phyloP scores from a whole-genome alignment of 2,113 vertebrate genomes.

The Atlantisia rogersi region DNA sequence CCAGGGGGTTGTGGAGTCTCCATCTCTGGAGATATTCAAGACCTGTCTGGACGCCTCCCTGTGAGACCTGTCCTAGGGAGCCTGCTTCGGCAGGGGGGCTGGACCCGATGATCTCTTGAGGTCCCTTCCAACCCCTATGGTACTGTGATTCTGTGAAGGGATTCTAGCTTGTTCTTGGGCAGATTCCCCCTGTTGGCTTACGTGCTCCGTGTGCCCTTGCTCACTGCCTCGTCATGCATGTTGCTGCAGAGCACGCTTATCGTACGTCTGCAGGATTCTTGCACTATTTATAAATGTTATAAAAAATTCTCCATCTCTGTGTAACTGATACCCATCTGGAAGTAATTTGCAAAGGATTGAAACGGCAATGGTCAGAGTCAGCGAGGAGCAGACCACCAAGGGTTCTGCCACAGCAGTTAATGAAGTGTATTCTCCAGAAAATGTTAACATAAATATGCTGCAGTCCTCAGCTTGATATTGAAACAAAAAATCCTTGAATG shows the following conservation, averaged over 20 bases:
- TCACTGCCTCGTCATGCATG: accelerated
- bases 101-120: no score
- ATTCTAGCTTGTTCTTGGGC: background rate
- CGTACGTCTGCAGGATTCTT: conserved; percentile 14
- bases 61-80: no score
- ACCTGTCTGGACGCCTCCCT: no score
- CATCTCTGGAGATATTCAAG: no score
- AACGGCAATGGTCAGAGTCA: conserved; percentile 39
- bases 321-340: conserved; percentile 75
- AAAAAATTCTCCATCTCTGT: conserved; percentile 32
- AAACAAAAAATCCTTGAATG: conserved; percentile 52
- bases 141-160: background rate
- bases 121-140: no score
- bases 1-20: no score
- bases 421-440: conserved; percentile 61
- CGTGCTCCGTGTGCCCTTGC: background rate
- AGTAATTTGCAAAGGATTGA: conserved; percentile 69
- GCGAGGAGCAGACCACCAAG: conserved; percentile 56
- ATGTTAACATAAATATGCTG: conserved; percentile 48
- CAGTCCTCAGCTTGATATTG: conserved; percentile 26
- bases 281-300: conserved; percentile 65
- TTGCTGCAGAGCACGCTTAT: background rate
- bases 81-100: no score
- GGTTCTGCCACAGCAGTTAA: conserved; percentile 61
- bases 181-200: accelerated